Percentiles rank a stretch among this genome's conserved stretches.
Conservation (phyloP, 2,113 vertebrate genomes). For the Anguilla rostrata region DNA sequence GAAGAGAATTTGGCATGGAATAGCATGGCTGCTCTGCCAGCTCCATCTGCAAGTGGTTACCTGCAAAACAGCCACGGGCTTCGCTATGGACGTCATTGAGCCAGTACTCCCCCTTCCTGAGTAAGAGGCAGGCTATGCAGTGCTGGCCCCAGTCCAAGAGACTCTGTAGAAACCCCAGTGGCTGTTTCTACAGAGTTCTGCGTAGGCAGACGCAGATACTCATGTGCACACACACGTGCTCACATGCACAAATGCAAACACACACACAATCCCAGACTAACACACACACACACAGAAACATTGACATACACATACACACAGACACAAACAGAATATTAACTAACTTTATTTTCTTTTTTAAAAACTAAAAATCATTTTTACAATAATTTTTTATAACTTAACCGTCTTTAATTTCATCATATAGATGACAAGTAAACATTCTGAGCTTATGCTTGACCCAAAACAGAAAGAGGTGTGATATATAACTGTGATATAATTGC, state of each 20-base stretch:
- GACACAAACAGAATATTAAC: background rate
- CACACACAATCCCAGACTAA: background rate
- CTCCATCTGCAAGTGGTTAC: slow-evolving; percentile 45
- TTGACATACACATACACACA: background rate
- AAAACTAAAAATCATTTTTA: too few species aligned
- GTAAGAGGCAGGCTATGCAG: slow-evolving; percentile 26
- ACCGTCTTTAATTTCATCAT: background rate
- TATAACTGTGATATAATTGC: background rate
- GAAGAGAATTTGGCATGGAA: slow-evolving; percentile 15
- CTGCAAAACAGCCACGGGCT: slow-evolving; percentile 36
- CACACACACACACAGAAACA: background rate
- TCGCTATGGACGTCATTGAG: slow-evolving; percentile 28
- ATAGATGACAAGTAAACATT: background rate
- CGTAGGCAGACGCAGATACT: background rate
- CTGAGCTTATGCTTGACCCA: background rate
- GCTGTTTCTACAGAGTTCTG: background rate
- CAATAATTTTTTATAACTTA: background rate
- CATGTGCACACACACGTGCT: background rate
- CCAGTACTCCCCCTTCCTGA: slow-evolving; percentile 16
- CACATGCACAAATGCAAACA: background rate
- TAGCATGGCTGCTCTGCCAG: background rate
- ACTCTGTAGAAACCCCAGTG: background rate
- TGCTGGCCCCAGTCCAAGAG: slow-evolving; percentile 27
- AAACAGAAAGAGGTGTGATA: background rate
- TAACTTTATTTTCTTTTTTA: too few species aligned